Evolutionary conservation across 1,140 invertebrate species (phyloP), one percentile per base, ranked within the genome.

Genomic region (Drosophila melanica): DNA sequence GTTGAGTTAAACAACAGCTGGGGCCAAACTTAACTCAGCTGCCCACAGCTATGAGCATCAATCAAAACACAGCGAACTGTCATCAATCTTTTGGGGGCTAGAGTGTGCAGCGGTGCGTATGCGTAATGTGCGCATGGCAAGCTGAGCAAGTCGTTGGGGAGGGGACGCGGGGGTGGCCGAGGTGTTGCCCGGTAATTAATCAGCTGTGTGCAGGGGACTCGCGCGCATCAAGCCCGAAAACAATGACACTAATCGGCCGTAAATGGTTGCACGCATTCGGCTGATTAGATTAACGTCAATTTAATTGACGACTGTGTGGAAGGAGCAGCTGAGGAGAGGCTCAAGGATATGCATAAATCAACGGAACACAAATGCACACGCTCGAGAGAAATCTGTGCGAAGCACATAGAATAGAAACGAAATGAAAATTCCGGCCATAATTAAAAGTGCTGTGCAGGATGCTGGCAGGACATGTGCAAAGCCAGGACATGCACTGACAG

Each of bases 211-310:
- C 4, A 10, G n/a, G 27, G 16, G n/a, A 18, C 6, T 14, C 12
- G 16, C 51, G 35, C 51, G 37, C 37, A 16, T 27, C 37, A 14
- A 44, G 44, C 37, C 66, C 74, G 44, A 50, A 67, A 71, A 71
- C 77, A 70, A 75, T 60, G 58, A 45, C 77, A 73, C 78, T 81
- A 81, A 81, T 81, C 79, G 69, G 44, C 20, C 50, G 35, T 58
- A 62, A 81, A 75, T 70, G 62, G 62, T 42, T 45, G 47, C 59
- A 78, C 44, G 60, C 75, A 62, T 62, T 33, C 48, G 60, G 62
- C 58, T 64, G 67, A 80, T 81, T 72, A 63, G 58, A 72, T 76
- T 67, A 69, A 69, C 55, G 50, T 20, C 41, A 30, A 50, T 62
- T 51, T 59, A 30, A 58, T 69, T 69, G 58, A 45, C 9, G 66